Evolutionary conservation across 2,888 invertebrate genomes (phyloP).

Genomic region (Sclerodermus sp.): DNA sequence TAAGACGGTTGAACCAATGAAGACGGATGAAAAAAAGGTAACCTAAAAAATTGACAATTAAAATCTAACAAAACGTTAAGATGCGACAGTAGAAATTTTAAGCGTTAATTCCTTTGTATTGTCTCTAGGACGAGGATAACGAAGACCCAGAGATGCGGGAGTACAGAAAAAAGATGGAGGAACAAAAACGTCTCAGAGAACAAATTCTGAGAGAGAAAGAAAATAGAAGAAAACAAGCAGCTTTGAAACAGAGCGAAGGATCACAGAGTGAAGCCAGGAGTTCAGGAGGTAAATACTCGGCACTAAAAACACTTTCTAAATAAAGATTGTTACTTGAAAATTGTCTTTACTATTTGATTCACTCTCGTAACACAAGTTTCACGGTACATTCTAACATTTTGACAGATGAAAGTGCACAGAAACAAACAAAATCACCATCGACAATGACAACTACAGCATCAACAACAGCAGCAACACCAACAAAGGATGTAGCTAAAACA

Average conservation of each 20-base stretch:
- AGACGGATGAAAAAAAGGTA: conserved; percentile 36
- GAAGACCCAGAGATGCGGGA: conserved; percentile 57
- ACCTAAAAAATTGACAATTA: too few relatives aligned
- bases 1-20: conserved; percentile 37
- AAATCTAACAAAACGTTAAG: too few relatives aligned
- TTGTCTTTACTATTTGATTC: too few relatives aligned
- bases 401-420: conserved; percentile 33
- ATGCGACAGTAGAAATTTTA: background rate
- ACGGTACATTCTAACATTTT: conserved; percentile 8
- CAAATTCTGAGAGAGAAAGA: conserved; percentile 58
- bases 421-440: conserved; percentile 32
- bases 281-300: too few relatives aligned
- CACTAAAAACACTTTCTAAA: too few relatives aligned
- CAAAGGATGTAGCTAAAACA: conserved; percentile 22
- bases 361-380: too few relatives aligned
- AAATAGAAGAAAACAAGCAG: conserved; percentile 55
- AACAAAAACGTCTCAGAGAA: conserved; percentile 58
- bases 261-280: conserved; percentile 26
- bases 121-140: conserved; percentile 41
- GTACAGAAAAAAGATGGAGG: conserved; percentile 58
- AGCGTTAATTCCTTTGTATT: conserved; percentile 6
- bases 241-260: conserved; percentile 46
- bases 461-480: conserved; percentile 26
- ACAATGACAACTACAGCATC: conserved; percentile 33
- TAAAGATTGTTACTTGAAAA: too few relatives aligned